Evolutionary conservation across 2,113 vertebrate species (phyloP), one percentile per base, ranked within the genome.

Genomic region (Pyrgilauda ruficollis): DNA sequence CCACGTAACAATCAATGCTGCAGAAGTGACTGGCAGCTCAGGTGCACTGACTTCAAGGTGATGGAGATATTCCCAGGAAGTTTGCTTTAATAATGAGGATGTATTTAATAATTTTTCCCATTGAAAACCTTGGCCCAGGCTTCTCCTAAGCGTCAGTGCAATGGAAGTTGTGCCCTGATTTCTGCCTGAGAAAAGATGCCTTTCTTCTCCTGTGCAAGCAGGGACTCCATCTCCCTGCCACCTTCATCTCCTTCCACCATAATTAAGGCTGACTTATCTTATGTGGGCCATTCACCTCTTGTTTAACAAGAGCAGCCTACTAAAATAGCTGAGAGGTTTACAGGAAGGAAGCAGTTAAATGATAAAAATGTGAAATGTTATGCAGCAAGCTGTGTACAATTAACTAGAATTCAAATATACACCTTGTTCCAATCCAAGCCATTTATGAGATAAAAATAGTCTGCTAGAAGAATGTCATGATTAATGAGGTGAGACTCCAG

Each of bases 361-460:
- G 94, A 98, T 98, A 97, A 98, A 97, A 98, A 98, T 95, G 96
- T 95, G 95, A 97, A 98, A 97, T 84, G 97, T 97, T 98, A 97
- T 97, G 96, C 96, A 92, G 98, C 98, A 98, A 98, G 98, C 98
- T 98, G 98, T 98, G 98, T 98, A 99, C 98, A 99, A 99, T 99
- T 99, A 99, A 98, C 98, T 98, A 97, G 98, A 98, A 98, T 99
- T 99, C 98, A 99, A 99, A 99, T 98, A 98, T 98, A 98, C 98
- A 92, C 96, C 97, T 98, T 98, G 98, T 98, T 98, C 98, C 98
- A 99, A 98, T 98, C 98, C 97, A 98, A 99, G 98, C 98, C 98
- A 99, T 99, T 99, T 99, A 99, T 99, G 98, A 99, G 99, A 98
- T 99, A 99, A 99, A 99, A 99, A 99, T 99, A 99, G 98, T 98